Conservation (phyloP, 2,888 invertebrate genomes). For the Gymnoscelis rufifasciata region DNA sequence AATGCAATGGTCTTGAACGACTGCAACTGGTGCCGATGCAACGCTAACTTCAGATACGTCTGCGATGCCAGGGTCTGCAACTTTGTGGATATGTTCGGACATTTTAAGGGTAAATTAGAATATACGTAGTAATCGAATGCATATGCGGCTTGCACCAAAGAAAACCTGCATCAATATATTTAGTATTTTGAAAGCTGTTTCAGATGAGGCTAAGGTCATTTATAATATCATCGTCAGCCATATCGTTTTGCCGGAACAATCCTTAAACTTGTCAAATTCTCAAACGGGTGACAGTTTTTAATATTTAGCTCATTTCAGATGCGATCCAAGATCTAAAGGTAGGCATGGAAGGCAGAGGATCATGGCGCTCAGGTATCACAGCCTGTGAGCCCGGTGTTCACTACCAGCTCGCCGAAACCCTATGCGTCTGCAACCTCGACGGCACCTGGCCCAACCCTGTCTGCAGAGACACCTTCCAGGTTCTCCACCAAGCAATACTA, state of each 20-base stretch:
- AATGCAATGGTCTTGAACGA: constrained; percentile 50
- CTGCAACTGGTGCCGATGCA: constrained; percentile 64
- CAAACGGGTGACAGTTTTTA: no score
- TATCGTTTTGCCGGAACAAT: no score
- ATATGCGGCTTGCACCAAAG: no score
- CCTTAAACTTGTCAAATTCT: no score
- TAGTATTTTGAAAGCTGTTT: no score
- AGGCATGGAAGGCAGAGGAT: constrained; percentile 65
- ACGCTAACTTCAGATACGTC: constrained; percentile 29
- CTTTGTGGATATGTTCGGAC: constrained; percentile 62
- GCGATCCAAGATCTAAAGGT: constrained; percentile 53
- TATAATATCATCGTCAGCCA: no score
- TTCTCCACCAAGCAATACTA: constrained; percentile 49
- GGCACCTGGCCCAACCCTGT: constrained; percentile 64
- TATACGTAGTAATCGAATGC: no score
- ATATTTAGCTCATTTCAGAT: constrained; percentile 45
- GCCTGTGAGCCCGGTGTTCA: constrained; percentile 53
- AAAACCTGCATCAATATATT: no score
- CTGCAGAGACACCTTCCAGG: constrained; percentile 55
- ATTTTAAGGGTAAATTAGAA: constrained; percentile 65
- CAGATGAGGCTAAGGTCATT: no score
- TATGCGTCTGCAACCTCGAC: constrained; percentile 59
- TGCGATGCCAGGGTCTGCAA: constrained; percentile 51
- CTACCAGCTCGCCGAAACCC: constrained; percentile 42
- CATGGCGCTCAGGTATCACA: constrained; percentile 45